These are phyloP conservation scores for Hylomyscus alleni DNA, from an alignment of 2,797 vertebrate genomes.

Conservation along the genomic window DNA sequence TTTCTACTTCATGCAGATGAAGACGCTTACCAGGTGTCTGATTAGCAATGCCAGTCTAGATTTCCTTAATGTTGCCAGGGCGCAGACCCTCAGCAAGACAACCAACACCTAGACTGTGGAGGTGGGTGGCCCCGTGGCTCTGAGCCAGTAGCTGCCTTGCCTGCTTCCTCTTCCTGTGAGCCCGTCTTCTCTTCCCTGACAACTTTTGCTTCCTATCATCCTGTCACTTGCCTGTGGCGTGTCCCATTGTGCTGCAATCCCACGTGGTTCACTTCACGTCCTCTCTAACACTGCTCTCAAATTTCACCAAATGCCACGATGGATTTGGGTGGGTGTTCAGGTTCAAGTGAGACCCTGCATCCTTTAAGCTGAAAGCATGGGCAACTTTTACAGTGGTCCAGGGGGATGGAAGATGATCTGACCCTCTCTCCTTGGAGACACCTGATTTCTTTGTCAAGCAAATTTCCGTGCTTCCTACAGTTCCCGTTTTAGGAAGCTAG, in stretches of 20 bases:
- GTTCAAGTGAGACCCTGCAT: not conserved
- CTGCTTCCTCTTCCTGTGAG: not conserved
- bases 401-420: not conserved
- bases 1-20: conserved; percentile 52
- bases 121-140: not conserved
- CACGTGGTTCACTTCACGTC: not conserved
- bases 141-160: not conserved
- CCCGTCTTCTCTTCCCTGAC: not conserved
- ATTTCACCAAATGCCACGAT: not conserved
- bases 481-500: not conserved
- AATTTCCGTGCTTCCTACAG: not conserved
- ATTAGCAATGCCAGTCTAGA: conserved; percentile 18
- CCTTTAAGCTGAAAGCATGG: not conserved
- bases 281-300: conserved; percentile 15
- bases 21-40: conserved; percentile 56
- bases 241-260: not conserved
- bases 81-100: not conserved
- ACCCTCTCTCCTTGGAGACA: not conserved
- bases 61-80: not conserved
- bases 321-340: not conserved
- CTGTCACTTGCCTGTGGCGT: not conserved
- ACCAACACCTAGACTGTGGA: not conserved
- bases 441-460: conserved; percentile 9
- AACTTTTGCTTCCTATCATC: not conserved
- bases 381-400: not conserved